Conservation (phyloP, 2,888 invertebrate species). For the Copidosoma aretas region DNA sequence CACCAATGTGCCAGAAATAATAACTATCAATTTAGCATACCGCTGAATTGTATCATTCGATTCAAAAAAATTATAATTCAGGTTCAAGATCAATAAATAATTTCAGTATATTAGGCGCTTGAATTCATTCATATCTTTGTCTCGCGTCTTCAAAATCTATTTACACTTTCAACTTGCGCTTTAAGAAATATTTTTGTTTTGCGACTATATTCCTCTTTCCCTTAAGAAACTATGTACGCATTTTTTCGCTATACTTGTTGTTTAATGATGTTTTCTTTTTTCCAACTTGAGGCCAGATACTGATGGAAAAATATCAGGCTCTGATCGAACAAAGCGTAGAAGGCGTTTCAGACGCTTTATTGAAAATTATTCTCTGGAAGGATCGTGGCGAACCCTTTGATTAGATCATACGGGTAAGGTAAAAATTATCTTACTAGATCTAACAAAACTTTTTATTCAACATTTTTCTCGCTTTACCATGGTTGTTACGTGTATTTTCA, state of each 20-base stretch:
- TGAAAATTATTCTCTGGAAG: constrained; percentile 26
- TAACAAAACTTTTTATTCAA: background rate
- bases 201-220: background rate
- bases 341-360: constrained; percentile 13
- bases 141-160: constrained; percentile 9
- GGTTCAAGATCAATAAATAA: constrained; percentile 26
- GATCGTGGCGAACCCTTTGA: constrained; percentile 32
- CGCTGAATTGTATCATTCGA: background rate
- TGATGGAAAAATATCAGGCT: constrained; percentile 24
- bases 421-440: background rate
- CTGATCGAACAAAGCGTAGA: constrained; percentile 20
- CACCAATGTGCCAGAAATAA: background rate
- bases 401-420: background rate
- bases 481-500: background rate
- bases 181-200: background rate
- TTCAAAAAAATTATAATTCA: constrained; percentile 3
- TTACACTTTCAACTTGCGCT: constrained; percentile 27
- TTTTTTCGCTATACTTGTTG: no score
- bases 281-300: constrained; percentile 21
- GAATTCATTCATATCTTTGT: background rate
- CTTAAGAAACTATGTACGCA: background rate
- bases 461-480: background rate
- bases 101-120: background rate
- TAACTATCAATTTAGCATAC: background rate
- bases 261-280: background rate